Percentiles rank a stretch among this genome's conserved stretches.
phyloP scores from a whole-genome alignment of 2,888 invertebrate species.

The Parnassius glacialis region DNA sequence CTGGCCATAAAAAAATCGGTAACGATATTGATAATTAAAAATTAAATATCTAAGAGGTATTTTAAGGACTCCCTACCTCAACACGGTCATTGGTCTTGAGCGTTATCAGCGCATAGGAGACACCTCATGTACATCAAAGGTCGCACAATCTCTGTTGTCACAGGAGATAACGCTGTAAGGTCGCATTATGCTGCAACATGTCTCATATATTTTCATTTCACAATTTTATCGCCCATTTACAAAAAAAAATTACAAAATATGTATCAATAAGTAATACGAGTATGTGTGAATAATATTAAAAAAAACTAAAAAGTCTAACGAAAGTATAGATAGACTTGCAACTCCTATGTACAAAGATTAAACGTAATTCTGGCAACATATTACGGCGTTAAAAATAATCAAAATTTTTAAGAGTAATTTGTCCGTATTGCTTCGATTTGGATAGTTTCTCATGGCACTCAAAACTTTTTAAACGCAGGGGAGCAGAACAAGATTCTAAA shows the following conservation, averaged over 20 bases:
- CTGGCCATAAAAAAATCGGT: too few species aligned
- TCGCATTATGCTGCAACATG: slow-evolving; percentile 64
- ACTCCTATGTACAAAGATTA: too few species aligned
- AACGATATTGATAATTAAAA: too few species aligned
- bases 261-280: too few species aligned
- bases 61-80: slow-evolving; percentile 33
- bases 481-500: slow-evolving; percentile 52
- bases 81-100: slow-evolving; percentile 74
- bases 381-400: too few species aligned
- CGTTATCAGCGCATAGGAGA: slow-evolving; percentile 58
- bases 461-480: slow-evolving; percentile 38
- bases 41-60: background rate
- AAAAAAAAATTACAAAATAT: background rate
- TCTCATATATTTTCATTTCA: slow-evolving; percentile 14
- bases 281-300: too few species aligned
- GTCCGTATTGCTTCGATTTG: slow-evolving; percentile 8
- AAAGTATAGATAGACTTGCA: too few species aligned
- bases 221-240: slow-evolving; percentile 2
- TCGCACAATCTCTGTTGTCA: slow-evolving; percentile 73
- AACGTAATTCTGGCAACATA: too few species aligned
- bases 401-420: background rate
- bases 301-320: too few species aligned
- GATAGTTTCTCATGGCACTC: slow-evolving; percentile 24
- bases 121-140: slow-evolving; percentile 73
- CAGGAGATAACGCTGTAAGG: slow-evolving; percentile 68